Evolutionary conservation across 1,140 invertebrate species (phyloP), one percentile per base, ranked within the genome.

Genomic region (Carposina sasakii): DNA sequence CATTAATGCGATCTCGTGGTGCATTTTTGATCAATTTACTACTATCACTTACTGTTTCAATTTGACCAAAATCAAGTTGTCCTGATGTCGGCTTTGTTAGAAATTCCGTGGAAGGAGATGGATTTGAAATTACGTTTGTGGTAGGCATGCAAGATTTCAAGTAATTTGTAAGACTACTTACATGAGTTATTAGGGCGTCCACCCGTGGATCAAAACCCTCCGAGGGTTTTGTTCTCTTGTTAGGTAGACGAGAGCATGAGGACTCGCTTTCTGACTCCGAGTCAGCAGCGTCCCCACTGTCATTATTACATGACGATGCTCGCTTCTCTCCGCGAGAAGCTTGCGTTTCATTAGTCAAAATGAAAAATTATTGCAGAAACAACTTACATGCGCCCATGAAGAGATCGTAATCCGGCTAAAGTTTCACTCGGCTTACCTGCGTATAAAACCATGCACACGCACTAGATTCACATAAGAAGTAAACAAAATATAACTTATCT

Each of bases 141-240:
- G 24, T 23, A 4, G 15, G 21, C 21, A 21, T 9, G 15, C 3
- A 40, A 19, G 3, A 6, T 20, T 40, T 13, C 13, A 43, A 4
- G 22, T 43, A 43, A 28, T 43, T 43, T 23, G 41, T 24, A 9
- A 43, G 23, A 24, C 6, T 4, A 26, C 41, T 43, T 28, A 43
- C 41, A 10, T 43, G 41, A 16, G 4, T 43, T 8, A 43, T 28
- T 8, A 43, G 41, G 3, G 5, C 24, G 13, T 43, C 41, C 13
- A 43, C 23, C 4, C 41, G 41, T 10, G 41, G 23, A 15, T 43
- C 41, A 12, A 3, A 16, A 40, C 19, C 19, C 8, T 19, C 37
- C 3, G 8, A 3, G 3, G 5, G 4, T 13, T 16, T 34, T 4
- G 37, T 6, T 20, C 37, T 40, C 37, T 40, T 40, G 20, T 22